phyloP scores from a whole-genome alignment of 2,797 vertebrate genomes.

The Aselliscus stoliczkanus region DNA sequence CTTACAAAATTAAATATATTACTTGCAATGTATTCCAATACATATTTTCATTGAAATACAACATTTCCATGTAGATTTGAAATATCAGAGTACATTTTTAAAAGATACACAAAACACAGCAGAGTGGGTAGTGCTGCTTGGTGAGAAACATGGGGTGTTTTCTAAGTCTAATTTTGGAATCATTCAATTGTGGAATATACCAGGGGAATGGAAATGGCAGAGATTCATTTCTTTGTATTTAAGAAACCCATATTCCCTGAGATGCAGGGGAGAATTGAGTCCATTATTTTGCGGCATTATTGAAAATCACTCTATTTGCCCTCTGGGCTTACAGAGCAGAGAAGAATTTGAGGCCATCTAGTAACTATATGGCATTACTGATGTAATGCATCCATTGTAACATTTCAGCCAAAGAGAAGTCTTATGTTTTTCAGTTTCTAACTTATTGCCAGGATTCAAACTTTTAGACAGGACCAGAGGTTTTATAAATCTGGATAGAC shows the following conservation, averaged over 20 bases:
- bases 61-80: neutral
- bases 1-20: neutral
- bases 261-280: conserved; percentile 43
- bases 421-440: neutral
- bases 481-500: neutral
- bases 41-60: neutral
- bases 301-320: conserved; percentile 44
- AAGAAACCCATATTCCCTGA: conserved; percentile 36
- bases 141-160: neutral
- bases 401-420: neutral
- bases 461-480: neutral
- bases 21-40: neutral
- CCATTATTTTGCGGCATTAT: conserved; percentile 36
- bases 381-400: neutral
- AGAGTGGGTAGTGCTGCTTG: neutral
- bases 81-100: neutral
- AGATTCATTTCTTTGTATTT: neutral
- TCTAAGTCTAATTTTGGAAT: conserved; percentile 52
- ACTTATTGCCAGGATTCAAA: neutral
- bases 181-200: neutral
- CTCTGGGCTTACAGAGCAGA: neutral
- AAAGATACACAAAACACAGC: neutral
- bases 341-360: neutral
- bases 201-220: conserved; percentile 11
- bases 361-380: neutral